Conservation (phyloP, 2,888 invertebrate species). For the Allacma fusca region DNA sequence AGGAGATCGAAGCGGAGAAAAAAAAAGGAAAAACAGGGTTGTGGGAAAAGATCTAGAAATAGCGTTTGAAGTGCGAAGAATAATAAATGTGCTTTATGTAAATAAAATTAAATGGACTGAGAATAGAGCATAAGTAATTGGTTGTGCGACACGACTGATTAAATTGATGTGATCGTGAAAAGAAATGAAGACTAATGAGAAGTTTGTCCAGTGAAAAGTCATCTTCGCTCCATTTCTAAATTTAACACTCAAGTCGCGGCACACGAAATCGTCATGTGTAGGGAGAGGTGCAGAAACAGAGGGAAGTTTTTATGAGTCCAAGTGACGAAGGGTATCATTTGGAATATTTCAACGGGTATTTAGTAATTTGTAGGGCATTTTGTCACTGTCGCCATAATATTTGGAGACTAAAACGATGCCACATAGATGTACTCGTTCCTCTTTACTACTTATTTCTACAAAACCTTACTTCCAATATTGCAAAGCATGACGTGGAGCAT, state of each 20-base stretch:
- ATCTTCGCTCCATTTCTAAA: not conserved
- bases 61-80: constrained; percentile 10
- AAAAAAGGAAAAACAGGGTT: not conserved
- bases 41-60: constrained; percentile 5
- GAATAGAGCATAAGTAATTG: constrained; percentile 26
- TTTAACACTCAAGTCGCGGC: too few relatives aligned
- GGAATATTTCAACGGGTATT: constrained; percentile 44
- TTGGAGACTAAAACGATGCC: constrained; percentile 29
- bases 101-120: constrained; percentile 20
- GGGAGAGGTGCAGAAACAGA: constrained; percentile 1
- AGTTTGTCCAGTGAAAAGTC: constrained; percentile 30
- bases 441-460: too few relatives aligned
- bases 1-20: not conserved
- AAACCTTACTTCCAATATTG: too few relatives aligned
- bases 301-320: constrained; percentile 19
- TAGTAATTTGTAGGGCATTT: constrained; percentile 42
- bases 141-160: constrained; percentile 27
- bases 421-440: not conserved
- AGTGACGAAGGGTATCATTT: constrained; percentile 36
- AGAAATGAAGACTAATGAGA: constrained; percentile 34
- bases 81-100: constrained; percentile 28
- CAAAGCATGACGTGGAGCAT: too few relatives aligned
- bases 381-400: constrained; percentile 41
- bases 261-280: not conserved
- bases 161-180: constrained; percentile 30